Evolutionary conservation across 2,888 invertebrate species (phyloP).

Genomic region (Vesta saturnalis): DNA sequence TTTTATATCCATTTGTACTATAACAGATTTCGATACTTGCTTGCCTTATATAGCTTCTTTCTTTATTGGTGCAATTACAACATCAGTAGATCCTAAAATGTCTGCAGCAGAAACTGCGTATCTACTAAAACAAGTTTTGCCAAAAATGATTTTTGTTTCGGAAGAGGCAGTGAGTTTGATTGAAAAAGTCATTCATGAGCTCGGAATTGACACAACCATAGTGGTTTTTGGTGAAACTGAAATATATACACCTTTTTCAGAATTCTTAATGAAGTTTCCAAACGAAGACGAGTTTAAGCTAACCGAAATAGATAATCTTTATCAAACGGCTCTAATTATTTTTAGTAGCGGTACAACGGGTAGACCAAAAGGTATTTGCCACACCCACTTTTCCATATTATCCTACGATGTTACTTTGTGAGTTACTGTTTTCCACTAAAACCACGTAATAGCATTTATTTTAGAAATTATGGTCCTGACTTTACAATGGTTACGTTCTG

Average conservation of each 20-base stretch:
- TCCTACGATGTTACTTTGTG: not conserved
- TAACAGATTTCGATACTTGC: not conserved
- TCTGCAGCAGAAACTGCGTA: not conserved
- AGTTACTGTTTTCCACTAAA: not conserved
- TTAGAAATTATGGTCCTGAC: not conserved
- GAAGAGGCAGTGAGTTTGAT: not conserved
- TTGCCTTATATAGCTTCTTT: not conserved
- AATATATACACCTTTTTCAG: not conserved
- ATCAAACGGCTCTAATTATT: slow-evolving; percentile 40
- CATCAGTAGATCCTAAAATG: not conserved
- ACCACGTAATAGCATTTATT: not conserved
- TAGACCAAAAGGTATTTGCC: slow-evolving; percentile 58
- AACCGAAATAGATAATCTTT: slow-evolving; percentile 47
- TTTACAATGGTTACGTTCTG: not conserved
- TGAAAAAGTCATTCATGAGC: not conserved
- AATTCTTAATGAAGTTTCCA: not conserved
- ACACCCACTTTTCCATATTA: not conserved
- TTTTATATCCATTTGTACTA: slow-evolving; percentile 46
- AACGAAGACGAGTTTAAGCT: not conserved
- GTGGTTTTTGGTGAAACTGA: slow-evolving; percentile 4
- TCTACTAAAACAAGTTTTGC: not conserved
- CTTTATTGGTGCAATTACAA: not conserved
- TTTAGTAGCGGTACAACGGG: slow-evolving; percentile 43
- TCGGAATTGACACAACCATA: not conserved
- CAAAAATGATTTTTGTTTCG: slow-evolving; percentile 2